Conservation (phyloP, 1,140 invertebrate genomes). For the Hormaphis cornu region DNA sequence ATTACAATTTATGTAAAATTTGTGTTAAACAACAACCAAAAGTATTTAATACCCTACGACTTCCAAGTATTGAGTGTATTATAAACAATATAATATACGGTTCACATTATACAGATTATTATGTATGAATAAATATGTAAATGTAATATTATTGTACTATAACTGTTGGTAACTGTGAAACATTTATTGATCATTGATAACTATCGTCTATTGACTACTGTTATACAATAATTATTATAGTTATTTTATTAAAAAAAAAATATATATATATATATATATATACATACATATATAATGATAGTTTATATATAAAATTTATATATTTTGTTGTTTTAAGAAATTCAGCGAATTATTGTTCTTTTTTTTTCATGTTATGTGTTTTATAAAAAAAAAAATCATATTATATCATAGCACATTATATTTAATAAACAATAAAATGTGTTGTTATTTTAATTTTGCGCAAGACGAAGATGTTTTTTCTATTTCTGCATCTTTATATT, state of each 20-base stretch:
- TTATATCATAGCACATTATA: neutral
- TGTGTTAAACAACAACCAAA: neutral
- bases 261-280: neutral
- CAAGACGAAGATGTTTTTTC: too few relatives aligned
- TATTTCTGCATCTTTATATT: too few relatives aligned
- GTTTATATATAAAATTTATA: neutral
- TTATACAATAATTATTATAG: too few relatives aligned
- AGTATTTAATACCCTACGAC: neutral
- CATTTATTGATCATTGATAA: slow-evolving; percentile 10
- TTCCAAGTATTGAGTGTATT: too few relatives aligned
- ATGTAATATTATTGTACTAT: neutral
- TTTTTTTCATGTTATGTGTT: neutral
- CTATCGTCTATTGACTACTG: neutral
- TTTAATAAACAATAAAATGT: too few relatives aligned
- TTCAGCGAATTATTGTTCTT: neutral
- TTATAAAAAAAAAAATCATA: neutral
- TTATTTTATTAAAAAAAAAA: too few relatives aligned
- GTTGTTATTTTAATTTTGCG: too few relatives aligned
- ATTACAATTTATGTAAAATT: neutral
- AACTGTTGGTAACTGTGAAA: neutral
- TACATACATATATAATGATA: neutral
- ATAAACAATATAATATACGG: too few relatives aligned
- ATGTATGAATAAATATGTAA: neutral
- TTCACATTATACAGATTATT: neutral
- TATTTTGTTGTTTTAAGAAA: neutral